Base-by-base conservation (phyloP, 2,113 vertebrate species). In the Oncorhynchus keta region DNA sequence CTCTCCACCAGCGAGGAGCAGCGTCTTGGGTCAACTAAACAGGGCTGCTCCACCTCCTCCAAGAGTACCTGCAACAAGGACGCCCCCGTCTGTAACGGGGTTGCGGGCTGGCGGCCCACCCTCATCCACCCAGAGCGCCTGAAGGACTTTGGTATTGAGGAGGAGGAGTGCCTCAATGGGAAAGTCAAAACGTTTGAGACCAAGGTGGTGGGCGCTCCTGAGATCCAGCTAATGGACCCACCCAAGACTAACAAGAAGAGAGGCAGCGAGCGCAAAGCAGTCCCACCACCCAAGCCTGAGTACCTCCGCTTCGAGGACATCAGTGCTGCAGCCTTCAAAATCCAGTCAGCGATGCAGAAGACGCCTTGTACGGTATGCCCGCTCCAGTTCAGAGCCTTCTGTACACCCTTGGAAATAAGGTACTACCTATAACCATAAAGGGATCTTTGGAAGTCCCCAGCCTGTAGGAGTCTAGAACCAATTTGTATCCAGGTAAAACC, bases 281-380 rank as follows among this genome's bases (percentile, higher is more conserved):
- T 82, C 67, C 77, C 86, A 6, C 92, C 84, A 77, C 82, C 89
- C 78, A 82, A 79, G n/a, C n/a, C 70, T 6, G 81, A 91, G 49
- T 92, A 89, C 74, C 93, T 96, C 79, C 91, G 91, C 73, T 96
- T 97, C 74, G 95, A 97, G 88, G 95, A 97, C 80, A 97, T 97
- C 86, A 96, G 94, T 51, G 94, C 94, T 1, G 96, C 96, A 0
- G 95, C 96, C 76, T 95, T 95, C 86, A 95, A 93, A 90, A 96
- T 97, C 84, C 95, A 96, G 81, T 78, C 84, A 0, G 93, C 84
- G 68, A 83, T 97, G 18, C 95, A 95, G 93, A 96, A 95, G 90
- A 97, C 96, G 0, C 96, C 96, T 8, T 97, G 96, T 87, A 96
- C 92, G 88, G 96, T 97, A 95, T 1, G 24, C 2, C 45, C 3